Base-by-base conservation (phyloP, 2,113 vertebrate species). In the Carollia perspicillata region DNA sequence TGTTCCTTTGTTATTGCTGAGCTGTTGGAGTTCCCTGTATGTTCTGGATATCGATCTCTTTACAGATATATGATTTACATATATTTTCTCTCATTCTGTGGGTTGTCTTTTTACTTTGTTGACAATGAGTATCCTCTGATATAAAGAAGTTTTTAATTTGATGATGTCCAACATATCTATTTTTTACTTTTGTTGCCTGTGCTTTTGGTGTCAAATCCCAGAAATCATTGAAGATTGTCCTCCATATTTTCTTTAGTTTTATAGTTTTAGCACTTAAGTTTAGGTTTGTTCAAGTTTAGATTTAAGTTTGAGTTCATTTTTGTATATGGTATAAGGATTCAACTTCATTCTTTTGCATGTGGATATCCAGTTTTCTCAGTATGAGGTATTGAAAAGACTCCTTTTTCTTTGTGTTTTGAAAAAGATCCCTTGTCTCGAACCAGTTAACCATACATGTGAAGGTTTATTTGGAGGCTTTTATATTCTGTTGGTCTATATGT, bases 221-320 rank as follows among this genome's bases (percentile, higher is more conserved):
- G 58, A 89, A 93, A 85, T 63, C n/a, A 80, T 11, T 90, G 14
- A 74, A 84, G 69, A 92, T 71, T 84, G 75, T 44, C 6, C 14
- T 47, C 51, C 68, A 13, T 16, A 9, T 78, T 78, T 95, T 79
- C 69, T 91, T 83, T 18, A 69, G 37, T 77, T 93, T 90, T 49
- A 40, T 23, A n/a, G 18, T 53, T 77, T 65, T 87, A 93, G 49
- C 37, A 84, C 71, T 69, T 84, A 89, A 49, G 33, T 71, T 75
- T 42, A 71, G 44, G 33, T 84, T 75, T 63, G 35, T n/a, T 72
- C 47, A 63, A 92, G 42, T 77, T 85, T 77, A 74, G 20, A 69
- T 90, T 77, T 89, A 66, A 75, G 10, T 81, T 93, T 69, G 49
- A 92, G 42, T 80, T 89, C 37, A 72, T 49, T 95, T 97, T 72